Evolutionary conservation across 2,797 vertebrate genomes (phyloP).

Genomic region (Carduelis carduelis): DNA sequence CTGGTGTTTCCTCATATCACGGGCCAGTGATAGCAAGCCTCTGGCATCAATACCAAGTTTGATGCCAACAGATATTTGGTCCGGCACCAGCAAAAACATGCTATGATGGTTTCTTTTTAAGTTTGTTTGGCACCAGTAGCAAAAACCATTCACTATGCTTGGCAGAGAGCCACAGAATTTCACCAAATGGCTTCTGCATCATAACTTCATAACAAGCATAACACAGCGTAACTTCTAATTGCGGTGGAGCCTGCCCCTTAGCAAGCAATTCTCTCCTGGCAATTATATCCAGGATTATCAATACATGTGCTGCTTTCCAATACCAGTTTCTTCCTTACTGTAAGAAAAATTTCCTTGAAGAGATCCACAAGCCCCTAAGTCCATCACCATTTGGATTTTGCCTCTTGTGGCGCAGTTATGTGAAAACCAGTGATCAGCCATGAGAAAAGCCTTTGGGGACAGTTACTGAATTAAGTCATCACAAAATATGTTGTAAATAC

Average conservation of each 20-base stretch:
- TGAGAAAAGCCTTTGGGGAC: constrained; percentile 4
- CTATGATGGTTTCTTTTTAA: constrained; percentile 60
- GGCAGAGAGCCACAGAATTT: constrained; percentile 47
- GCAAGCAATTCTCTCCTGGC: background rate
- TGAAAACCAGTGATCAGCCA: background rate
- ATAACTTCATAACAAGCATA: constrained; percentile 34
- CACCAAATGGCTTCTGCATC: constrained; percentile 52
- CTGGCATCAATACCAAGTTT: constrained; percentile 55
- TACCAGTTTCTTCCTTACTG: background rate
- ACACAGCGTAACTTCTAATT: background rate
- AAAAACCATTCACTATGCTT: constrained; percentile 47
- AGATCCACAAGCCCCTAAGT: background rate
- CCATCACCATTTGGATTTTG: background rate
- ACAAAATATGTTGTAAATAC: background rate
- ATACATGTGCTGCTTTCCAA: background rate
- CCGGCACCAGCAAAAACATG: constrained; percentile 60
- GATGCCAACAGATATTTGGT: constrained; percentile 61
- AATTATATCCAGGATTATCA: background rate
- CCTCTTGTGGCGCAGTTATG: background rate
- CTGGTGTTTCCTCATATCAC: constrained; percentile 14
- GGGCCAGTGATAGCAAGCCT: constrained; percentile 64
- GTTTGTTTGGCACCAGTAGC: constrained; percentile 52
- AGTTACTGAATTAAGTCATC: constrained; percentile 30
- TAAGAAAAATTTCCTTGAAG: background rate
- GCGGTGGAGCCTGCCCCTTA: background rate